Percentiles rank a stretch among this genome's conserved stretches.
phyloP scores from a whole-genome alignment of 1,140 invertebrate genomes.

The Acromyrmex echinatior region DNA sequence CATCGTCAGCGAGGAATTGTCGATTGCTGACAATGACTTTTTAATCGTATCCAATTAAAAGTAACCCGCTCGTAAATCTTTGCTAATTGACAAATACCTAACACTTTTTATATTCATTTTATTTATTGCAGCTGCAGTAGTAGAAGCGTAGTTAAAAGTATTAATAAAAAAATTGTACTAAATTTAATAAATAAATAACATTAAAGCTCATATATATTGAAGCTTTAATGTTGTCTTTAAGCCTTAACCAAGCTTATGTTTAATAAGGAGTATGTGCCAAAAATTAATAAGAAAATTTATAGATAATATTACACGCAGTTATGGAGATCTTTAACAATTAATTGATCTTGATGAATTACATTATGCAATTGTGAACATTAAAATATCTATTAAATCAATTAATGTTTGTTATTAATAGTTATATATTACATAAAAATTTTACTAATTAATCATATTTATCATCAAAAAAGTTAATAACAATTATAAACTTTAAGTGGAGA shows the following conservation, averaged over 20 bases:
- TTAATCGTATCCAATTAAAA: neutral
- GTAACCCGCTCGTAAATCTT: neutral
- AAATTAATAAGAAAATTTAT: too few species aligned
- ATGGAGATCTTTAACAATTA: too few species aligned
- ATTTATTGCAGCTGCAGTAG: neutral
- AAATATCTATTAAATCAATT: neutral
- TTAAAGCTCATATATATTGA: neutral
- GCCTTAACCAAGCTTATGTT: too few species aligned
- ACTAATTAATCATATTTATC: neutral
- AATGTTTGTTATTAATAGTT: neutral
- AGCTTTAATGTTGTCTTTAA: neutral
- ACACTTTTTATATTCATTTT: neutral
- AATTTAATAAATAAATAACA: neutral
- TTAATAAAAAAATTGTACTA: neutral
- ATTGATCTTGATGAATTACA: neutral
- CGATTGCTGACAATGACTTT: slow-evolving; percentile 25
- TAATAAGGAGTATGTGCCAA: too few species aligned
- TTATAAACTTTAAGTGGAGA: too few species aligned
- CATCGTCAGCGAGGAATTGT: slow-evolving; percentile 26
- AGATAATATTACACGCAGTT: too few species aligned
- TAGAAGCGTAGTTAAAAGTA: neutral
- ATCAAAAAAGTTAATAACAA: too few species aligned
- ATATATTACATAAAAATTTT: neutral
- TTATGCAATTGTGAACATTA: neutral
- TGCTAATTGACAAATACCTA: neutral